Percentiles rank a stretch among this genome's conserved stretches.
These are phyloP conservation scores for Setophaga coronata DNA, from an alignment of 2,113 vertebrate species.

Conservation along the genomic window DNA sequence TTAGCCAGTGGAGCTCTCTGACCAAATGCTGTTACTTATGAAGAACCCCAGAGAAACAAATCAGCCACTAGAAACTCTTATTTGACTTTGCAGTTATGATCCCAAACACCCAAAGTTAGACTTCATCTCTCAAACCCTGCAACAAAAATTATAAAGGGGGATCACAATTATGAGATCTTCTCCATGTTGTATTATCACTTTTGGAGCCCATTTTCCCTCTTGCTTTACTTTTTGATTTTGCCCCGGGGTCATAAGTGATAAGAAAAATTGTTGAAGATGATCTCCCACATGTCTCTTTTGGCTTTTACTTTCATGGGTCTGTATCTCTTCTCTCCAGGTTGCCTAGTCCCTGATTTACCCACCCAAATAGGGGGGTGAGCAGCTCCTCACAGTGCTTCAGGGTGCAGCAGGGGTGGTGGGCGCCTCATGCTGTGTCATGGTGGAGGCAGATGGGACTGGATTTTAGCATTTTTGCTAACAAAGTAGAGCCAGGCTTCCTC, in stretches of 20 bases:
- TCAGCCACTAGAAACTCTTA: constrained; percentile 13
- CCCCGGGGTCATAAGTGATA: neutral
- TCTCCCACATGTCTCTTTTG: neutral
- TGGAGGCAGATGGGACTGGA: neutral
- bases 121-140: neutral
- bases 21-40: constrained; percentile 10
- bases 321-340: neutral
- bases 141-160: neutral
- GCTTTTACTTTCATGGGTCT: neutral
- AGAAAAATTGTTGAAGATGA: neutral
- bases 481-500: neutral
- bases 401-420: fast-evolving
- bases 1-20: neutral
- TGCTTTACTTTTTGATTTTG: neutral
- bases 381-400: fast-evolving
- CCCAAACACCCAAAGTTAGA: neutral
- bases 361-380: too few species aligned
- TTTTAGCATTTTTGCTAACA: neutral
- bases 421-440: fast-evolving
- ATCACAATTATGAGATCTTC: neutral
- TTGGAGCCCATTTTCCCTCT: neutral
- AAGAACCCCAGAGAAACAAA: constrained; percentile 15
- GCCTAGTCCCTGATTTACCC: neutral
- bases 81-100: constrained; percentile 7
- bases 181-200: fast-evolving